phyloP scores from a whole-genome alignment of 2,888 invertebrate genomes.

The Drosophila trichaetosa region DNA sequence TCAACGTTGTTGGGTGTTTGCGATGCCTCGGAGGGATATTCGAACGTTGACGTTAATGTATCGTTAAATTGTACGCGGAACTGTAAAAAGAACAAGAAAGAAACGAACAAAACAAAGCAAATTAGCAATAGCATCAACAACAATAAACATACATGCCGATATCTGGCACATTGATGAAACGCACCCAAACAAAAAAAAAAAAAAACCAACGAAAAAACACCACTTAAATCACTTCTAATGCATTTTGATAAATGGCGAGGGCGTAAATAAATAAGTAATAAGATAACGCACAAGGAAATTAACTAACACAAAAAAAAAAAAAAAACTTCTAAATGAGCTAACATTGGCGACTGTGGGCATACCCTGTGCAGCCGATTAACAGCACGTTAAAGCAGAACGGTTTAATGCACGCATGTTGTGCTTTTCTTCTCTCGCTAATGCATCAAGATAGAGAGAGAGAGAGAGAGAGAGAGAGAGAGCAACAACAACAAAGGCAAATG shows the following conservation, averaged over 20 bases:
- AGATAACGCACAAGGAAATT: slow-evolving; percentile 48
- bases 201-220: slow-evolving; percentile 19
- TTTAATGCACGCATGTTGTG: slow-evolving; percentile 8
- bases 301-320: slow-evolving; percentile 7
- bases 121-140: slow-evolving; percentile 2
- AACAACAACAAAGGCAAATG: slow-evolving; percentile 16
- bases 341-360: slow-evolving; percentile 5
- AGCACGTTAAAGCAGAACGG: slow-evolving; percentile 1
- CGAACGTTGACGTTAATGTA: slow-evolving; percentile 93
- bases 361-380: slow-evolving; percentile 18
- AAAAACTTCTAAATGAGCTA: neutral
- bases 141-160: slow-evolving; percentile 12
- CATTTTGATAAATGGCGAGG: slow-evolving; percentile 64
- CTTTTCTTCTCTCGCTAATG: neutral
- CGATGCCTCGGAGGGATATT: slow-evolving; percentile 96
- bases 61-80: slow-evolving; percentile 96
- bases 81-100: slow-evolving; percentile 86
- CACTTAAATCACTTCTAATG: slow-evolving; percentile 55
- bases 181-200: slow-evolving; percentile 39
- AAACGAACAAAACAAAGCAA: slow-evolving; percentile 11
- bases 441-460: neutral
- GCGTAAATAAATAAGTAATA: slow-evolving; percentile 48
- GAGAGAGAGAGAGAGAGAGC: neutral
- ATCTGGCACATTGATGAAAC: slow-evolving; percentile 66
- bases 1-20: slow-evolving; percentile 87